Percentiles rank a stretch among this genome's conserved stretches.
Evolutionary conservation across 2,888 invertebrate species (phyloP).

Genomic region (Tipula confusa): DNA sequence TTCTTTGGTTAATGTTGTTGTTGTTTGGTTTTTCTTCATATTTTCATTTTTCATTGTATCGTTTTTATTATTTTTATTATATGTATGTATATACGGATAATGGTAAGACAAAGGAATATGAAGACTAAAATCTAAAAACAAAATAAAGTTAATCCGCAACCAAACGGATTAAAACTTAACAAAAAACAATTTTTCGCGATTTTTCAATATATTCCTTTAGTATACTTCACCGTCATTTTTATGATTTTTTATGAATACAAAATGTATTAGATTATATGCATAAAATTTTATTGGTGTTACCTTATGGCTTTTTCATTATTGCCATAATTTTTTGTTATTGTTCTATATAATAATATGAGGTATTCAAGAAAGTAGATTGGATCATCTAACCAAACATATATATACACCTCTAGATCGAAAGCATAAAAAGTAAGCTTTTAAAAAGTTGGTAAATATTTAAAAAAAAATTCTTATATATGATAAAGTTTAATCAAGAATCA

Average conservation of each 20-base stretch:
- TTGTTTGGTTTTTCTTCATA: background rate
- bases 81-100: background rate
- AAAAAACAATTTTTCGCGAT: background rate
- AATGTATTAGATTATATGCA: background rate
- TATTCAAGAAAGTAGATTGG: background rate
- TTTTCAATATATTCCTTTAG: background rate
- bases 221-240: background rate
- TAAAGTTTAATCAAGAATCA: background rate
- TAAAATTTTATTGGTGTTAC: slow-evolving; percentile 20
- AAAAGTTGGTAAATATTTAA: background rate
- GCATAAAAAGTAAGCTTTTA: background rate
- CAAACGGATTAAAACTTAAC: slow-evolving; percentile 7
- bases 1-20: background rate
- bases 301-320: background rate
- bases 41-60: slow-evolving; percentile 5
- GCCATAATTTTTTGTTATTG: background rate
- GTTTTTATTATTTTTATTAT: background rate
- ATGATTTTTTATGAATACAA: background rate
- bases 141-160: background rate
- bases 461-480: background rate
- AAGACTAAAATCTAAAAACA: slow-evolving; percentile 8
- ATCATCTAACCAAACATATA: background rate
- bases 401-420: background rate
- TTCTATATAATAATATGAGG: too few species aligned
- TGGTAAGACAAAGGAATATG: slow-evolving; percentile 9